phyloP scores from a whole-genome alignment of 2,113 vertebrate genomes.

The Pterocles orientalis region DNA sequence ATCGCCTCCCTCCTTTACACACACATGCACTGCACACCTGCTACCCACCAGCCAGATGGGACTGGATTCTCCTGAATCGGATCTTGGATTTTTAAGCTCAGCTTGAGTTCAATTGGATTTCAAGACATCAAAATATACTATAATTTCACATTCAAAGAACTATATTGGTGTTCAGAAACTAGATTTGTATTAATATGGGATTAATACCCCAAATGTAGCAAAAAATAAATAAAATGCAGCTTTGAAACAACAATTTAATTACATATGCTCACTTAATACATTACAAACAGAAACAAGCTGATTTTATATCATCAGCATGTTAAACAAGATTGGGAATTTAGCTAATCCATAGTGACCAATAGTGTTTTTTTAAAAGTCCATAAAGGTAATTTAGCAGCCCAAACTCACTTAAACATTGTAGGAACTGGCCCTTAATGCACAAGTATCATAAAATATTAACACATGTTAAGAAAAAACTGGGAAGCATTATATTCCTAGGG shows the following conservation, averaged over 20 bases:
- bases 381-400: constrained; percentile 25
- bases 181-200: not conserved
- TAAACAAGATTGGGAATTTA: not conserved
- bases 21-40: constrained; percentile 8
- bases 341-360: not conserved
- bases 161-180: not conserved
- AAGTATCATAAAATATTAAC: constrained; percentile 62
- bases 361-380: not conserved
- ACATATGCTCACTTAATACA: not conserved
- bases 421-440: constrained; percentile 21
- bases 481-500: constrained; percentile 40
- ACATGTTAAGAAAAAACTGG: not conserved
- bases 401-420: constrained; percentile 26
- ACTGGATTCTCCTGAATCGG: not conserved
- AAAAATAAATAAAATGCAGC: not conserved
- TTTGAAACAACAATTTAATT: not conserved
- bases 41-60: constrained; percentile 31
- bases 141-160: not conserved
- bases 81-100: constrained; percentile 7
- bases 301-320: not conserved
- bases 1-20: not conserved
- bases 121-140: constrained; percentile 1
- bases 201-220: not conserved
- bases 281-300: not conserved
- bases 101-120: constrained; percentile 27